Conservation (phyloP, 2,113 vertebrate genomes). For the Erinaceus europaeus region DNA sequence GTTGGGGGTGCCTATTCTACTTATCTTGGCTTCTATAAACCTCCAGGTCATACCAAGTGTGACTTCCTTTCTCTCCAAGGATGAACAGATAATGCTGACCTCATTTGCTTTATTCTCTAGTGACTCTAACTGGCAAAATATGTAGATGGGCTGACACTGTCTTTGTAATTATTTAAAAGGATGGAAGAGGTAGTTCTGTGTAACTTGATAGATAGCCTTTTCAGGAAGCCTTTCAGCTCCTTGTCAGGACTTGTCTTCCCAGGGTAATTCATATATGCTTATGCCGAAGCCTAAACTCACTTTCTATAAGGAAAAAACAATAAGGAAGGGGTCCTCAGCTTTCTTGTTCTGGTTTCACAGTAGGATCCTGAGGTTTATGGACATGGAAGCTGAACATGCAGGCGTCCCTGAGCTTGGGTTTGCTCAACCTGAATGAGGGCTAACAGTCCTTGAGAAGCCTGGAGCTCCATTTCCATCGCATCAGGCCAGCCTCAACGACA, state of each 20-base stretch:
- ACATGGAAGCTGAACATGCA: not conserved
- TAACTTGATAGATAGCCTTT: too few species aligned
- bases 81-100: constrained; percentile 27
- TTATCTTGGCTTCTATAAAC: constrained; percentile 7
- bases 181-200: constrained; percentile 7
- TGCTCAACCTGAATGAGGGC: not conserved
- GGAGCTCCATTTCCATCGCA: not conserved
- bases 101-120: constrained; percentile 31
- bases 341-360: constrained; percentile 33
- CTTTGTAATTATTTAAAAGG: constrained; percentile 50
- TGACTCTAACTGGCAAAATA: constrained; percentile 41
- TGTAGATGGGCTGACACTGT: constrained; percentile 34
- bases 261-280: constrained; percentile 1
- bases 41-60: constrained; percentile 13
- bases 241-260: not conserved
- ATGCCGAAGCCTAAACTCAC: not conserved
- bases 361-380: not conserved
- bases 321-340: not conserved
- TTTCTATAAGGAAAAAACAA: not conserved
- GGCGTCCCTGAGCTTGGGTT: not conserved
- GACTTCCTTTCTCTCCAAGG: constrained; percentile 35
- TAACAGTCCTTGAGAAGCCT: not conserved
- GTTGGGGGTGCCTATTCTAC: not conserved
- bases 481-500: not conserved
- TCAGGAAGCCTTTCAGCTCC: constrained; percentile 36